A percentile compares a stretch with the other conserved stretches of the same genome.
Evolutionary conservation across 2,797 vertebrate genomes (phyloP).

Genomic region (Epinephelus awoara): DNA sequence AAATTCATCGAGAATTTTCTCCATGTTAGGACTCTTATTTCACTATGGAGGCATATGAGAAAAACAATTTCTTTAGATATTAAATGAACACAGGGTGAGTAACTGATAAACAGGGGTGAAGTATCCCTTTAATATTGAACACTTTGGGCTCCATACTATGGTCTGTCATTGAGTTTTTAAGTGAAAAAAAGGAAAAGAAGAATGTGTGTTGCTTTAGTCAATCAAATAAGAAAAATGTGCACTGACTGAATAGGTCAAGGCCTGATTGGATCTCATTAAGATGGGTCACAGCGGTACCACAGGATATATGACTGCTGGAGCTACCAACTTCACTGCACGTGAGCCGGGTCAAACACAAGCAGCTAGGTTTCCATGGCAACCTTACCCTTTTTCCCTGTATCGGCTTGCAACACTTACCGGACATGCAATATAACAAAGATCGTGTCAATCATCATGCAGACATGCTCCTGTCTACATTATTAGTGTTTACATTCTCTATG

Average conservation of each 20-base stretch:
- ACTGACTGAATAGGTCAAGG: slow-evolving; percentile 71
- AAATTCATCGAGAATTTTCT: no score
- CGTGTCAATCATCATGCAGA: slow-evolving; percentile 72
- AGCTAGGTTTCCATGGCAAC: slow-evolving; percentile 58
- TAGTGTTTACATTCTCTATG: slow-evolving; percentile 42
- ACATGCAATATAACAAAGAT: slow-evolving; percentile 78
- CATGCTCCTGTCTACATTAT: slow-evolving; percentile 44
- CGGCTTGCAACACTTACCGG: slow-evolving; percentile 75
- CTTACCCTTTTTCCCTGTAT: slow-evolving; percentile 68
- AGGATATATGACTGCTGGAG: slow-evolving; percentile 48
- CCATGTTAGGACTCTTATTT: no score
- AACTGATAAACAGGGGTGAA: no score
- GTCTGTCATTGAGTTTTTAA: not conserved
- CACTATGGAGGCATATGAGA: no score
- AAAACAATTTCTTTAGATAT: no score
- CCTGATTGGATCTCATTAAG: slow-evolving; percentile 44
- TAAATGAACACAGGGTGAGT: no score
- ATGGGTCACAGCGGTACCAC: slow-evolving; percentile 33
- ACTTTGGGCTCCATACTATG: not conserved
- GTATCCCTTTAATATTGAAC: not conserved
- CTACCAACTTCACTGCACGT: slow-evolving; percentile 62
- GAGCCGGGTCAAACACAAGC: slow-evolving; percentile 49
- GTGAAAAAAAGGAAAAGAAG: not conserved
- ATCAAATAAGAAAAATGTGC: not conserved
- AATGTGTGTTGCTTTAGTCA: not conserved